These are phyloP conservation scores for Drosophila heteroneura DNA, from an alignment of 2,888 invertebrate genomes.

Conservation along the genomic window DNA sequence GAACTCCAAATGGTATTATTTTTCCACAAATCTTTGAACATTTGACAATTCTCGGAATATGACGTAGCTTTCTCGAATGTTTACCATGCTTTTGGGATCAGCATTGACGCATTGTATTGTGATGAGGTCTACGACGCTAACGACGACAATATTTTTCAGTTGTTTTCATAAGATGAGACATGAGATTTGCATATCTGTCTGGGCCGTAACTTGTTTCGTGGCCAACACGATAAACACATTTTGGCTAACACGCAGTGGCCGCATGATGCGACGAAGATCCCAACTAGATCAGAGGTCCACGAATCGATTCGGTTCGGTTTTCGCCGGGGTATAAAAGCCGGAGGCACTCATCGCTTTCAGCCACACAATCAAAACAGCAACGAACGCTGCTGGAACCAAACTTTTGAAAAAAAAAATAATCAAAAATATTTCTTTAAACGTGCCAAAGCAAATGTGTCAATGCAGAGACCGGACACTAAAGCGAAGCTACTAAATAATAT, in stretches of 20 bases:
- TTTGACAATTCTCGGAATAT: conserved; percentile 6
- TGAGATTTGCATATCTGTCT: conserved; percentile 47
- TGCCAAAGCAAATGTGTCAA: conserved; percentile 82
- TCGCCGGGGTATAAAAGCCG: conserved; percentile 59
- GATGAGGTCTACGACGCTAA: background rate
- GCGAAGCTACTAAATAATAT: conserved; percentile 84
- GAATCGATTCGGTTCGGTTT: background rate
- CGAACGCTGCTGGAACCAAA: conserved; percentile 29
- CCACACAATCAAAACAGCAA: conserved; percentile 50
- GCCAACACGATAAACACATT: conserved; percentile 32
- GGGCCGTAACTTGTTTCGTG: conserved; percentile 42
- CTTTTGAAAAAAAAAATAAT: conserved; percentile 4
- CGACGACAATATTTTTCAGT: conserved; percentile 7
- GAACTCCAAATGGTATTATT: conserved; percentile 34
- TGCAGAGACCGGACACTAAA: conserved; percentile 84
- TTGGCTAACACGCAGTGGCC: conserved; percentile 62
- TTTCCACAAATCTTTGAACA: background rate
- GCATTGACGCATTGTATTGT: conserved; percentile 46
- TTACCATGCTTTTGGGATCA: conserved; percentile 17
- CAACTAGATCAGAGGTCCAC: conserved; percentile 39
- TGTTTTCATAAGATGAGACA: conserved; percentile 52
- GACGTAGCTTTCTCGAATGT: conserved; percentile 30
- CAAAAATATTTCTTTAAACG: conserved; percentile 32
- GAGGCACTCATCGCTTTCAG: conserved; percentile 10
- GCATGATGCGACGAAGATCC: conserved; percentile 50